Evolutionary conservation across 2,888 invertebrate species (phyloP).

Genomic region (Caenorhabditis drosophilae): DNA sequence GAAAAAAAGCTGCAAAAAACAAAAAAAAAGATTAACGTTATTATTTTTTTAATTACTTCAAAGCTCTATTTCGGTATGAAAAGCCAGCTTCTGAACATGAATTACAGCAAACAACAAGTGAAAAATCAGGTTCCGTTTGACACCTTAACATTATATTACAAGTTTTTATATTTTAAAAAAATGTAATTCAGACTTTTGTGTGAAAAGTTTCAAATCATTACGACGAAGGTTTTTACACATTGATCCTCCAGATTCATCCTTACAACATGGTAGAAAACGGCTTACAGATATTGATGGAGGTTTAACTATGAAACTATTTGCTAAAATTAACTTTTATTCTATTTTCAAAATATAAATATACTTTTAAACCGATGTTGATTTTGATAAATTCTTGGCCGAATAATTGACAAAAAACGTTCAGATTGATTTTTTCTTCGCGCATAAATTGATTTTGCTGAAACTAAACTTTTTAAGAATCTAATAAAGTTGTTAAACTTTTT

Average conservation of each 20-base stretch:
- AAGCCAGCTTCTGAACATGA: constrained; percentile 49
- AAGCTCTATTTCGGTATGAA: constrained; percentile 45
- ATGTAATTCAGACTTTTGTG: constrained; percentile 24
- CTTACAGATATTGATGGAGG: constrained; percentile 14
- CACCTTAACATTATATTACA: constrained; percentile 28
- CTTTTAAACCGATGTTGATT: constrained; percentile 18
- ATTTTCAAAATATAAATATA: neutral
- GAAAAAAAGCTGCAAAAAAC: constrained; percentile 43
- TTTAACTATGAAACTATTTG: constrained; percentile 14
- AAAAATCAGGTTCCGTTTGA: constrained; percentile 49
- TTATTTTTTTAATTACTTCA: constrained; percentile 22
- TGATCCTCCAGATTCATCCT: constrained; percentile 51
- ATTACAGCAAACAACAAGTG: constrained; percentile 53
- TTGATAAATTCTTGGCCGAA: constrained; percentile 32
- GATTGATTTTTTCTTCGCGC: constrained; percentile 24
- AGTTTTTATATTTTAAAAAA: constrained; percentile 1
- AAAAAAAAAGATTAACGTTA: neutral
- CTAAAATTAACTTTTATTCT: neutral
- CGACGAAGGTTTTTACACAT: constrained; percentile 48
- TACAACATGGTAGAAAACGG: constrained; percentile 50
- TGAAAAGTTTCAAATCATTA: constrained; percentile 41
- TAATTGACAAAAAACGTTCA: constrained; percentile 28
- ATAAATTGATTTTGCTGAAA: constrained; percentile 21
- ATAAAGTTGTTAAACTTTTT: no score
- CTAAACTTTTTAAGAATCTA: no score